Evolutionary conservation across 2,113 vertebrate genomes (phyloP), one percentile per base, ranked within the genome.

Genomic region (Bufo bufo): DNA sequence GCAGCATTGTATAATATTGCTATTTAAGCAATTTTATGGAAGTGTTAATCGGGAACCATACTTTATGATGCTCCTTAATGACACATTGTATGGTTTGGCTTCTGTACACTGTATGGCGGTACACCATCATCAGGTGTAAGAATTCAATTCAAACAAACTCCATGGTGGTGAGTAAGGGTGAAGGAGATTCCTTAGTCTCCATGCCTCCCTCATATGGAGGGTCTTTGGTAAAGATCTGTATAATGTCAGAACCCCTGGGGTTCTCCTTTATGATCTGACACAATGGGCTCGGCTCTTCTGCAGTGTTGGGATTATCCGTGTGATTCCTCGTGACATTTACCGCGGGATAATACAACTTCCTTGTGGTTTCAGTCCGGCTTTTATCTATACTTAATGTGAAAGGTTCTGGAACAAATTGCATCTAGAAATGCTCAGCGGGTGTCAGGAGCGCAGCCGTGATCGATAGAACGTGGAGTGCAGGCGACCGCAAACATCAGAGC

Each of bases 341-440:
- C 82, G 16, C 63, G 16, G 47, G 20, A 84, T 84, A 33, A 69
- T 69, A 71, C 82, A 20, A 33, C 82, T 71, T 84, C 82, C 82
- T 54, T 84, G 82, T 84, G 82, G 82, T 84, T 19, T 54, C 63
- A 7, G 20, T 50, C 11, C 47, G 23, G 82, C 82, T 84, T 71
- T 71, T 54, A 69, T 54, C 82, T 84, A 47, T 82, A 82, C 80
- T 82, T 65, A 82, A 84, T 71, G 82, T 84, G 65, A 84, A 84
- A 84, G 82, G 63, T 43, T 84, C 72, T 54, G 8, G 49, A 84
- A 84, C 63, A 84, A 69, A 83, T 69, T 65, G 20, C 63, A 69
- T 69, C 63, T 23, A 69, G 82, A 66, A 69, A 69, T 84, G 61
- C 4, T 10, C 47, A 33, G 47, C 1, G 7, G 45, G 65, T 71